Base-by-base conservation (phyloP, 2,888 invertebrate genomes). In the Rhyacophila evoluta region DNA sequence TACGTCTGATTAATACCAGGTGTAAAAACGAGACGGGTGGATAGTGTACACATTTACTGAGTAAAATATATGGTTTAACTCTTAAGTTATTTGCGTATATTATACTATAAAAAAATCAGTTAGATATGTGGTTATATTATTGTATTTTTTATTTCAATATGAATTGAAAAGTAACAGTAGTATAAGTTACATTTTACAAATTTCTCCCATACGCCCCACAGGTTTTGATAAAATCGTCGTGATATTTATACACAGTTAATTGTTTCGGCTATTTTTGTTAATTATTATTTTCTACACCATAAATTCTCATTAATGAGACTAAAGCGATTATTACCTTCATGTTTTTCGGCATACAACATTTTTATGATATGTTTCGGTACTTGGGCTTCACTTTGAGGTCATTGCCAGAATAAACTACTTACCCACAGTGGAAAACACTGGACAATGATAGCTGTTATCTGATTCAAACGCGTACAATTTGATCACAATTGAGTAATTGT, bases 201-300 rank as follows among this genome's bases (percentile, higher is more conserved):
- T 75, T 70, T 70, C 69, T 75, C 70, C 41, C 70, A 69, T 70
- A 75, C 70, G 75, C 75, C 29, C n/a, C 27, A 28, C 29, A 37
- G 67, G 19, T 37, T 75, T 75, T 75, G 75, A 75, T 75, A 41
- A 41, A 39, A 41, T 76, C 76, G 76, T 38, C 25, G 19, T 55
- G 25, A 68, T 41, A 28, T 72, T 76, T 72, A 76, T 41, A 76
- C 76, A 39, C 76, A 33, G 68, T 78, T 72, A 77, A 81, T 81
- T 78, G 81, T 81, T 81, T 78, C 81, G 81, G 78, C 75, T 70
- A 75, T 78, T 79, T 79, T 75, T 75, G 78, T 79, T 81, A 75
- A 81, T 81, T 81, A 81, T 78, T 81, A 80, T 81, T 81, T 81
- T 81, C 81, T 81, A 81, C 81, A 74, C 78, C 78, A 81, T 81